Evolutionary conservation across 2,113 vertebrate species (phyloP), one percentile per base, ranked within the genome.

Genomic region (Heptranchias perlo): DNA sequence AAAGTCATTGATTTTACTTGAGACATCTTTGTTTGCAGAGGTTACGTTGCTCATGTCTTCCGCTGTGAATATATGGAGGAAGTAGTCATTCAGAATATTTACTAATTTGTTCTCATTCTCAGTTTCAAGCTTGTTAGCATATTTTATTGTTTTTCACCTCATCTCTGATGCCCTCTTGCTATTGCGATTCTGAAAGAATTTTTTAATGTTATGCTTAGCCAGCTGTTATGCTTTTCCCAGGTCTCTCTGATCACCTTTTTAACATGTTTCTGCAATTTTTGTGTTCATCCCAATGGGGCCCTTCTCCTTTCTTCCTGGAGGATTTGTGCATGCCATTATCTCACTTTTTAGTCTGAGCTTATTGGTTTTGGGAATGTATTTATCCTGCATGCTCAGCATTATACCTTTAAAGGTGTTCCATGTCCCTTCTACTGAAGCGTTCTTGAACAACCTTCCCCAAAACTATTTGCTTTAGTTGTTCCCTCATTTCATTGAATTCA

Each of bases 1-100:
- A 18, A 62, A n/a, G 35, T 62, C 89, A 92, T 62, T 92, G 89
- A 92, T 92, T 92, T 92, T 62, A 13, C 54, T 92, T n/a, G 35
- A 61, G 58, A 61, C 61, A 61, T 13, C 23, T 89, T 31, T 89
- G 86, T 89, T 89, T 49, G 86, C 2, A 89, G 52, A 91, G 87
- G 52, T 58, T n/a, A 82, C 13, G 76, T 39, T 21, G 76, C 76
- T 82, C n/a, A 44, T 21, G 4, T 44, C n/a, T 39, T 82, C n/a
- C 3, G 16, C n/a, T 58, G 39, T n/a, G 87, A 54, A 35, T 61
- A 35, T 21, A 35, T 18, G 35, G 54, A 39, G 54, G 54, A 21
- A 39, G 54, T 92, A 7, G 4, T 92, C n/a, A 82, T 82, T 82
- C 4, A 62, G 35, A 21, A 61, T n/a, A 92, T 52, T 89, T 89